Evolutionary conservation across 2,113 vertebrate genomes (phyloP).

Genomic region (Gallinago undulata): DNA sequence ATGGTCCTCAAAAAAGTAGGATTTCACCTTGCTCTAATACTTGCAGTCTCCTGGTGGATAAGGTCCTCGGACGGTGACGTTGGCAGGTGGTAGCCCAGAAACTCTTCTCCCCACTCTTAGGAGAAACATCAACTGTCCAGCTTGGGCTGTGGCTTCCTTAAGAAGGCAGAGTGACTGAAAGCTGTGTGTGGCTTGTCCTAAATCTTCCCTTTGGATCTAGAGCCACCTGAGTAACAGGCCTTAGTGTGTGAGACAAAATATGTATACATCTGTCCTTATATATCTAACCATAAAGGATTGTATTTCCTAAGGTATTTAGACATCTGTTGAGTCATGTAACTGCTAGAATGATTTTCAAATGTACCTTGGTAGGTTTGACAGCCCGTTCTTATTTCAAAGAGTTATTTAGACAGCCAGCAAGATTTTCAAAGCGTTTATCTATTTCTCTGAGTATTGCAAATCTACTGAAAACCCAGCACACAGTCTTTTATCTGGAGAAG

Average conservation of each 20-base stretch:
- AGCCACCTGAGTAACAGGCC: not conserved
- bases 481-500: not conserved
- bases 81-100: not conserved
- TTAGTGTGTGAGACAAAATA: not conserved
- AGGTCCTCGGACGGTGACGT: not conserved
- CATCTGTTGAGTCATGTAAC: slow-evolving; percentile 48
- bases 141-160: not conserved
- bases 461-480: not conserved
- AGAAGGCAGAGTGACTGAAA: not conserved
- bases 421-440: not conserved
- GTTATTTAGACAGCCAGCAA: slow-evolving; percentile 34
- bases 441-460: not conserved
- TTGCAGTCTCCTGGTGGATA: not conserved
- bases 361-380: slow-evolving; percentile 31
- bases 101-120: not conserved
- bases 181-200: not conserved
- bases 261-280: not conserved
- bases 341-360: slow-evolving; percentile 39
- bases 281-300: slow-evolving; percentile 7
- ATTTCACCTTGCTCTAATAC: not conserved
- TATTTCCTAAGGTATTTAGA: slow-evolving; percentile 53
- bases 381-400: slow-evolving; percentile 43
- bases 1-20: not conserved
- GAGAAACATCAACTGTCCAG: not conserved
- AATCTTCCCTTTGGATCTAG: not conserved